Conservation (phyloP, 2,888 invertebrate species). For the Ectropis crepuscularia region DNA sequence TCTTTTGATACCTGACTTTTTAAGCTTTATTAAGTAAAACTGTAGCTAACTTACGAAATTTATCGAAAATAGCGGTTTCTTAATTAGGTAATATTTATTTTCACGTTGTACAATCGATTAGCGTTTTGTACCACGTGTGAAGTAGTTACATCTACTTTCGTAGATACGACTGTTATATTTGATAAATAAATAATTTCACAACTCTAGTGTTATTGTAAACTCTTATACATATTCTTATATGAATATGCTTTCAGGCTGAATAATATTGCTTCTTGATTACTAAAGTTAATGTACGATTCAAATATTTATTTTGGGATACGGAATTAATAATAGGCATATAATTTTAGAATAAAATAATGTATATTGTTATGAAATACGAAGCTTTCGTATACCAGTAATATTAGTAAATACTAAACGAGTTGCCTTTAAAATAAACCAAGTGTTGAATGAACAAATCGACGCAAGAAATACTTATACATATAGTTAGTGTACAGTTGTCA, state of each 20-base stretch:
- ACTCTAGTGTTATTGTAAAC: constrained; percentile 20
- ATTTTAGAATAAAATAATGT: constrained; percentile 48
- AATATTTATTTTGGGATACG: constrained; percentile 52
- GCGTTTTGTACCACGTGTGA: constrained; percentile 41
- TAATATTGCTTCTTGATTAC: constrained; percentile 44
- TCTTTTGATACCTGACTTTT: constrained; percentile 40
- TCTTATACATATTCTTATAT: constrained; percentile 36
- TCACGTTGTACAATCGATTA: constrained; percentile 34
- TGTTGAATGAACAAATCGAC: constrained; percentile 57
- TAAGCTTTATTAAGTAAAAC: constrained; percentile 36
- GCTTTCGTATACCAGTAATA: constrained; percentile 59
- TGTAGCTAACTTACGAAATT: constrained; percentile 24
- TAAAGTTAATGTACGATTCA: constrained; percentile 46
- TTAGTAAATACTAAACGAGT: constrained; percentile 69
- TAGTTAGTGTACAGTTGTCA: constrained; percentile 41
- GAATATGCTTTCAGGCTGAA: constrained; percentile 45
- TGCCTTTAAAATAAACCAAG: constrained; percentile 75
- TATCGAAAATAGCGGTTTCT: constrained; percentile 14
- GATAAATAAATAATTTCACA: constrained; percentile 22
- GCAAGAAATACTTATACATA: constrained; percentile 50
- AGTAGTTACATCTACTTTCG: constrained; percentile 31
- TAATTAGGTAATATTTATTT: constrained; percentile 23
- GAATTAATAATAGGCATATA: constrained; percentile 48
- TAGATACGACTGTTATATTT: constrained; percentile 40
- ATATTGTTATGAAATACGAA: constrained; percentile 54